Evolutionary conservation across 2,113 vertebrate species (phyloP).

Genomic region (Dunckerocampus dactyliophorus): DNA sequence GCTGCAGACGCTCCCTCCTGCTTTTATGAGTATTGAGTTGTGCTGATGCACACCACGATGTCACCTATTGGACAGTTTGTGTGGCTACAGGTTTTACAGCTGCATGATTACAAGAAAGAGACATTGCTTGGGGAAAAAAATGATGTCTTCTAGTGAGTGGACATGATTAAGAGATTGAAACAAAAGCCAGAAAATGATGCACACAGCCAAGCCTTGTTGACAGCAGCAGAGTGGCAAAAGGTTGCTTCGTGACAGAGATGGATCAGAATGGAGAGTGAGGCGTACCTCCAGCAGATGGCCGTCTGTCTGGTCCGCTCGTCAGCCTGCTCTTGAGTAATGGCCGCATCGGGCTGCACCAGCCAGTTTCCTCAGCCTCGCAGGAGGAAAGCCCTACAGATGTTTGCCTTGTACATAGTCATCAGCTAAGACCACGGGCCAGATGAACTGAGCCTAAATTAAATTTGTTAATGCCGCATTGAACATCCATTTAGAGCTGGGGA

Average conservation of each 20-base stretch:
- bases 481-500: constrained; percentile 24
- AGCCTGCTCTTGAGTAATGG: constrained; percentile 59
- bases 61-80: no score
- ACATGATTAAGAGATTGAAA: constrained; percentile 5
- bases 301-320: constrained; percentile 56
- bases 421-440: constrained; percentile 43
- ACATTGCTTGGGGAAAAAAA: background rate
- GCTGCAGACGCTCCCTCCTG: no score
- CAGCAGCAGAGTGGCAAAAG: constrained; percentile 28
- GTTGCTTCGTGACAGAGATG: constrained; percentile 64
- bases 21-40: no score
- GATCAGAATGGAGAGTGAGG: constrained; percentile 59
- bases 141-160: background rate
- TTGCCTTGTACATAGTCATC: constrained; percentile 49
- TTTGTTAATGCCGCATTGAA: constrained; percentile 51
- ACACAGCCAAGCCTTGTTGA: constrained; percentile 5
- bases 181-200: constrained; percentile 3
- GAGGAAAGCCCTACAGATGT: constrained; percentile 63
- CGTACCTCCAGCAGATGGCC: constrained; percentile 68
- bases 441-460: constrained; percentile 46
- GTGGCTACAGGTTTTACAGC: no score
- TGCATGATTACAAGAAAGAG: background rate
- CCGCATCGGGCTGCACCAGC: constrained; percentile 40
- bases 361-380: constrained; percentile 41
- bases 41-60: no score